Base-by-base conservation (phyloP, 92 coral and sea anemone species). In the Porites rus region DNA sequence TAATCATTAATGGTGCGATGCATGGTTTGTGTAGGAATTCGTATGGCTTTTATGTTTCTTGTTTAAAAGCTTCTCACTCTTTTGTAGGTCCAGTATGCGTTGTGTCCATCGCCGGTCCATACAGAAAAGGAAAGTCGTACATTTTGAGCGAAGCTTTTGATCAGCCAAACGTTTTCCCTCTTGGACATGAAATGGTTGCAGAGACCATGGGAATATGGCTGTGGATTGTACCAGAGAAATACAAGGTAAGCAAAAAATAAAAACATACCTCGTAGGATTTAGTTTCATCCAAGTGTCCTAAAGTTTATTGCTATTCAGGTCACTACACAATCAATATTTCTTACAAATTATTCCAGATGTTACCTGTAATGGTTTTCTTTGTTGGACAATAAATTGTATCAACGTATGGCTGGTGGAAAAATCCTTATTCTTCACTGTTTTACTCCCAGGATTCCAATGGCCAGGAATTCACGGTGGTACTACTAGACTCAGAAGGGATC, bases 401-500 rank as follows among this genome's bases (percentile, higher is more conserved):
- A 10, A 7, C 58, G 59, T 53, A 8, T 53, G 5, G 8, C 2
- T 5, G 9, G 7, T 0, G 28, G 1, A 25, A 25, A 25, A 25
- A 25, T 25, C 28, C 28, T 0, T 25, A 1, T 61, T 20, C 65
- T 61, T 61, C 0, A 12, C 20, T 61, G 65, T 6, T 31, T 18
- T 0, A 25, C 1, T 12, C 8, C 3, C 43, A 76, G 80, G 96
- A 90, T 72, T 72, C 72, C 20, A 80, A 81, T 51, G 93, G 84
- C 8, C 74, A 71, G 17, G 82, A 90, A 22, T 87, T 93, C 72
- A 93, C 93, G n/a, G 88, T 93, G 83, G 89, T 93, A 14, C 88
- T 93, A 24, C 76, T 93, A 11, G 96, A 93, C 79, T 90, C 96
- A 56, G 96, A 93, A 85, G 96, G 96, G 17, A 84, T 88, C 24